These are phyloP conservation scores for Hormaphis cornu DNA, from an alignment of 1,140 invertebrate species.

Conservation along the genomic window DNA sequence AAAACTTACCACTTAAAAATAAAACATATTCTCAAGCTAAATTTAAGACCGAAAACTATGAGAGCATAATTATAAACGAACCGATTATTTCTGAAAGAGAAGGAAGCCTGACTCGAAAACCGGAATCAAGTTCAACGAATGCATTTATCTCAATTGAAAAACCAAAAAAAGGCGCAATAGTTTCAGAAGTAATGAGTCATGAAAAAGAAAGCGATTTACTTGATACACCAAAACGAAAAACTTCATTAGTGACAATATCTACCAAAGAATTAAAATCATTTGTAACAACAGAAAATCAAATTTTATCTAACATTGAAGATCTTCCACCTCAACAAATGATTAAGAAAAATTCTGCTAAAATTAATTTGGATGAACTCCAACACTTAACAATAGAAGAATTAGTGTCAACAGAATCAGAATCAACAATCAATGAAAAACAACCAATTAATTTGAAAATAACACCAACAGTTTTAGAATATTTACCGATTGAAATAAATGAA, in stretches of 20 bases:
- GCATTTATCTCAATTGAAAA: not conserved
- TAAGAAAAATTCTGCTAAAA: not conserved
- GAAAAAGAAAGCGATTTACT: not conserved
- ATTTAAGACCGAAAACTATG: constrained; percentile 10
- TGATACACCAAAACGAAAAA: not conserved
- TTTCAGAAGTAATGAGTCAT: not conserved
- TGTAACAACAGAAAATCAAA: constrained; percentile 9
- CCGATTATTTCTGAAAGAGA: constrained; percentile 14
- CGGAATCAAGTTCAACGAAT: not conserved
- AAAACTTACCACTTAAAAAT: not conserved
- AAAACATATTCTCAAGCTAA: not conserved
- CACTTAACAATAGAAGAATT: constrained; percentile 6
- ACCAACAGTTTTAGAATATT: not conserved
- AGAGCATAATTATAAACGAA: constrained; percentile 12
- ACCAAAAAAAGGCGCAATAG: not conserved
- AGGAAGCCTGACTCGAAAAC: not conserved
- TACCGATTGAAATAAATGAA: not conserved
- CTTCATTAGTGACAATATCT: not conserved
- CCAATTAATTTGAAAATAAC: not conserved
- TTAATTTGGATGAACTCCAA: not conserved
- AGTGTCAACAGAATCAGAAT: not conserved
- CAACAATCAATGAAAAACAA: not conserved
- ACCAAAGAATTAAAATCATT: constrained; percentile 17
- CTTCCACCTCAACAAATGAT: not conserved
- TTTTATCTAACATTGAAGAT: not conserved